Evolutionary conservation across 1,140 invertebrate genomes (phyloP).

Genomic region (Harpegnathos saltator): DNA sequence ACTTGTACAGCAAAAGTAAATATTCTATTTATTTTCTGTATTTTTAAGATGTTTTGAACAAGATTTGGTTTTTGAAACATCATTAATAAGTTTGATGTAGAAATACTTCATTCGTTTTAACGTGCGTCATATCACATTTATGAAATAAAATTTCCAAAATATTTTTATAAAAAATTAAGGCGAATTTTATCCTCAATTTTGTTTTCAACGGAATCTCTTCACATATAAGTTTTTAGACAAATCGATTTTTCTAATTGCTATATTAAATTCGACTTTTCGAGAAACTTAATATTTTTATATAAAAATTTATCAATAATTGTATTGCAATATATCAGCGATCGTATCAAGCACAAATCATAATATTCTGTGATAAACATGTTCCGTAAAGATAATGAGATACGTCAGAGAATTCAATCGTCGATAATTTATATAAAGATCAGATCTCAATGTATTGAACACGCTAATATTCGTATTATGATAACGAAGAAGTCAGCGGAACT

Average conservation of each 20-base stretch:
- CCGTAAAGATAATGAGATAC: background rate
- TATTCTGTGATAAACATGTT: no score
- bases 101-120: no score
- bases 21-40: slow-evolving; percentile 21
- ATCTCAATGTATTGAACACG: background rate
- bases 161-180: no score
- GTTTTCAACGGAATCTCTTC: no score
- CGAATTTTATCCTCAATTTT: no score
- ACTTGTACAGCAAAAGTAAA: background rate
- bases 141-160: no score
- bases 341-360: no score
- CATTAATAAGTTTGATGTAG: background rate
- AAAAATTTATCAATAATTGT: background rate
- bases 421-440: background rate
- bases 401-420: no score
- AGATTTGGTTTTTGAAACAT: background rate
- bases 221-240: no score
- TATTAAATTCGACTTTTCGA: no score
- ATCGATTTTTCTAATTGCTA: no score
- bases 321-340: background rate
- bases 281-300: background rate
- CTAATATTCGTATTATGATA: background rate
- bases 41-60: background rate
- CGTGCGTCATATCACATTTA: no score
- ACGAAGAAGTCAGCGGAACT: slow-evolving; percentile 3